Evolutionary conservation across 2,888 invertebrate genomes (phyloP).

Genomic region (Xanthorhoe spadicearia): DNA sequence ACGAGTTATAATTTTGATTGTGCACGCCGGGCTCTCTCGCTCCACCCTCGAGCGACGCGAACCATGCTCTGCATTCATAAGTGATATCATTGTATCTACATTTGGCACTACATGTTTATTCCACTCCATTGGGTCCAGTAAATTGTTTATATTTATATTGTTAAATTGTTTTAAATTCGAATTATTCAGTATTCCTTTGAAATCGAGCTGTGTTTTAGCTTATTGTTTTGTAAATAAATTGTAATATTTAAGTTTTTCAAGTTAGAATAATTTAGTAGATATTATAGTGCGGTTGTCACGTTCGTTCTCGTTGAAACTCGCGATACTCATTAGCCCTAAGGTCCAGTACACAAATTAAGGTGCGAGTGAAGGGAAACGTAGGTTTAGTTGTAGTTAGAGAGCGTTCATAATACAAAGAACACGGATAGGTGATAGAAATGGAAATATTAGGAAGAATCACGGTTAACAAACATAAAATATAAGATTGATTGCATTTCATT

Average conservation of each 20-base stretch:
- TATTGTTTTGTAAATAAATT: constrained; percentile 27
- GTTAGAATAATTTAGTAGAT: constrained; percentile 22
- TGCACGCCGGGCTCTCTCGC: constrained; percentile 7
- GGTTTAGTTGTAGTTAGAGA: constrained; percentile 3
- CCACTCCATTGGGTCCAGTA: constrained; percentile 6
- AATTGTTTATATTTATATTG: constrained; percentile 28
- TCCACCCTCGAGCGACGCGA: not conserved
- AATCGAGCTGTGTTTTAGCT: constrained; percentile 23
- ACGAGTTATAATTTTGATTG: not conserved
- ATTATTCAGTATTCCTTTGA: constrained; percentile 25
- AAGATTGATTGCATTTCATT: not conserved
- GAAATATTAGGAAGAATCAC: too few relatives aligned
- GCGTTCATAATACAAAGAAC: constrained; percentile 10
- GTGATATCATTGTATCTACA: not conserved
- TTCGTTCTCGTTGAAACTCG: constrained; percentile 17
- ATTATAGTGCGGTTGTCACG: constrained; percentile 13
- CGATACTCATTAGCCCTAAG: constrained; percentile 39
- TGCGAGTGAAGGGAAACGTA: constrained; percentile 16
- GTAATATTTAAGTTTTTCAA: constrained; percentile 19
- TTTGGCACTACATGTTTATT: constrained; percentile 8
- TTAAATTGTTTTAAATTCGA: constrained; percentile 28
- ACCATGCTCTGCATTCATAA: constrained; percentile 2
- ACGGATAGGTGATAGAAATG: not conserved
- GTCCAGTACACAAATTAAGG: constrained; percentile 28
- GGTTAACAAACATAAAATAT: too few relatives aligned